These are phyloP conservation scores for Pollachius pollachius DNA, from an alignment of 2,113 vertebrate species.

Conservation along the genomic window DNA sequence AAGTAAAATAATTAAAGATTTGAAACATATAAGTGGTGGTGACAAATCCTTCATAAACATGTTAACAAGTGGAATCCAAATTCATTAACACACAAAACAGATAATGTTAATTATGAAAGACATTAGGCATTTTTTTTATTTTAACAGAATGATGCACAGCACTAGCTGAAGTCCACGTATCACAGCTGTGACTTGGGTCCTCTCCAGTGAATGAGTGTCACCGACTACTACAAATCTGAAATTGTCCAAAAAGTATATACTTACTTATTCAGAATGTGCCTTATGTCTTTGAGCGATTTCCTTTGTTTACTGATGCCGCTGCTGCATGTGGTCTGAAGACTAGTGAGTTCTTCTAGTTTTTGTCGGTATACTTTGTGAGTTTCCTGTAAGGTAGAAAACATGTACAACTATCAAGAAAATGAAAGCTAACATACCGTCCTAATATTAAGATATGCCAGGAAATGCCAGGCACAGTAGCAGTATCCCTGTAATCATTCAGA, in stretches of 20 bases:
- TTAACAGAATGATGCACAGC: too few relatives aligned
- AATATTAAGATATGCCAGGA: too few relatives aligned
- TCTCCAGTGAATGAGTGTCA: neutral
- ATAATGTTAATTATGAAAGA: too few relatives aligned
- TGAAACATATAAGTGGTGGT: too few relatives aligned
- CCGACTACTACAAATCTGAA: neutral
- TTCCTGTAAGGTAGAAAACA: constrained; percentile 73
- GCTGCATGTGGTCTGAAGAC: constrained; percentile 83
- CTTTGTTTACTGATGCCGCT: constrained; percentile 86
- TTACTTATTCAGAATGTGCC: constrained; percentile 78
- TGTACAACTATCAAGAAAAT: neutral
- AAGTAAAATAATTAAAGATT: too few relatives aligned
- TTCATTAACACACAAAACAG: too few relatives aligned
- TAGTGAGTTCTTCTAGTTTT: constrained; percentile 90
- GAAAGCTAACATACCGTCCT: neutral
- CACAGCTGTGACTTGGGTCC: neutral
- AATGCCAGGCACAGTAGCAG: too few relatives aligned
- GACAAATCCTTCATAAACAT: too few relatives aligned
- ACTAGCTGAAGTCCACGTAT: neutral
- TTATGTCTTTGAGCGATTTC: constrained; percentile 81
- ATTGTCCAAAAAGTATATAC: neutral
- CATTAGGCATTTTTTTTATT: too few relatives aligned
- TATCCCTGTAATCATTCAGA: too few relatives aligned
- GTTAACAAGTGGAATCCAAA: too few relatives aligned
- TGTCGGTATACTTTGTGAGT: constrained; percentile 91